These are phyloP conservation scores for Isoperla grammatica DNA, from an alignment of 2,888 invertebrate genomes.

Conservation along the genomic window DNA sequence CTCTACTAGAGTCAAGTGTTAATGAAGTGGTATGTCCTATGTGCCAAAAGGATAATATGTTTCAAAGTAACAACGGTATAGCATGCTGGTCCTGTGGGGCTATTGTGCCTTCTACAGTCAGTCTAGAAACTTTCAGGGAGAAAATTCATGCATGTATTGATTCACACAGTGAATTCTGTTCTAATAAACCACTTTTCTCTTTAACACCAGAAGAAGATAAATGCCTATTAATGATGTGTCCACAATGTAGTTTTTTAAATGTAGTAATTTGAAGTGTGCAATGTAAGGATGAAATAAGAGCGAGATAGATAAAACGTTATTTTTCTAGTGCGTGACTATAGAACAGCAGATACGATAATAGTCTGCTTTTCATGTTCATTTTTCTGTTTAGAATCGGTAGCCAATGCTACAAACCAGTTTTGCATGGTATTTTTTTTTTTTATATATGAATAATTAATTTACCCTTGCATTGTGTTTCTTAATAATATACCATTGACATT, in stretches of 20 bases:
- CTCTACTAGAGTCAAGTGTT: constrained; percentile 31
- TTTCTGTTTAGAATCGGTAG: no score
- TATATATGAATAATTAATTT: no score
- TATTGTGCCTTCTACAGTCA: constrained; percentile 33
- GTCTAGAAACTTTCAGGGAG: constrained; percentile 35
- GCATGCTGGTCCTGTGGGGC: constrained; percentile 38
- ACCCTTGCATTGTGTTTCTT: no score
- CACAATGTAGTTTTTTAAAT: constrained; percentile 38
- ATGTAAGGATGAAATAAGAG: no score
- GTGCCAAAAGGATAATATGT: constrained; percentile 39
- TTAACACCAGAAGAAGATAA: constrained; percentile 36
- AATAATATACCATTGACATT: no score
- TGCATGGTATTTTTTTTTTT: no score
- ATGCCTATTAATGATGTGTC: constrained; percentile 38
- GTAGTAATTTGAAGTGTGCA: constrained; percentile 4
- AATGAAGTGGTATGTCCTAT: constrained; percentile 42
- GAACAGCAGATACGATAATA: no score
- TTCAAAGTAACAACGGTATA: constrained; percentile 30
- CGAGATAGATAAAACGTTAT: no score
- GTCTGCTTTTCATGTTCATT: no score
- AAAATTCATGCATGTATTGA: constrained; percentile 36
- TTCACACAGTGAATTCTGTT: constrained; percentile 37
- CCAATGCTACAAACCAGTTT: no score
- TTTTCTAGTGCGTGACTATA: no score
- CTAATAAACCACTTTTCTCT: constrained; percentile 37